Conservation (phyloP, 2,113 vertebrate genomes). For the Pseudois nayaur region DNA sequence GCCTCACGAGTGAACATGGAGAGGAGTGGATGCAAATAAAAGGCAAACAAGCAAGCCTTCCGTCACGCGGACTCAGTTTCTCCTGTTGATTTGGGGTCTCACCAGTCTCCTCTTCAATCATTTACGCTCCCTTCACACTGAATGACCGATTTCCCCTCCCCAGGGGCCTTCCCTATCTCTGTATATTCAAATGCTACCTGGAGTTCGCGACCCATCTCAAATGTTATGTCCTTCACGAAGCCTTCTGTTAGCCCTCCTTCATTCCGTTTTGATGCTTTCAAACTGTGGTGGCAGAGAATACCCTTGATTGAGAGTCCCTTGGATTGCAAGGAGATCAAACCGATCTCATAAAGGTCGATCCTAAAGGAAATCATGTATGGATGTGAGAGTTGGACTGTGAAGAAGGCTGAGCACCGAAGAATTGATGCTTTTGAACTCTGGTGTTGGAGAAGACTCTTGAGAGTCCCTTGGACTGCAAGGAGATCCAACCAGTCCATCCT, state of each 20-base stretch:
- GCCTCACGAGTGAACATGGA: neutral
- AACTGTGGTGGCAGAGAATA: neutral
- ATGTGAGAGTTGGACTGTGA: neutral
- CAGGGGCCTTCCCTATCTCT: neutral
- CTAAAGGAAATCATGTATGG: neutral
- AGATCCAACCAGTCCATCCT: neutral
- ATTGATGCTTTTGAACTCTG: neutral
- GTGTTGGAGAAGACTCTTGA: neutral
- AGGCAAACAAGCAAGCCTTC: neutral
- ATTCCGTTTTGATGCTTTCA: neutral
- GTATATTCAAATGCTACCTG: neutral
- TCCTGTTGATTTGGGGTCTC: no score
- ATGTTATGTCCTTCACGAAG: neutral
- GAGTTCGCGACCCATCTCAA: neutral
- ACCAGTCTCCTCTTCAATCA: neutral
- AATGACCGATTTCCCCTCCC: neutral
- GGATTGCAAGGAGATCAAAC: neutral
- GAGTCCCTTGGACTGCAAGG: neutral
- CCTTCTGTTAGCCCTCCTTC: neutral
- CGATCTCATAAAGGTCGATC: neutral
- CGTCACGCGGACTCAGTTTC: fast-evolving
- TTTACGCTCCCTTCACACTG: fast-evolving
- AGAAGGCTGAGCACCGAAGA: neutral
- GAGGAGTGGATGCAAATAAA: fast-evolving
- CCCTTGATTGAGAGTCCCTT: neutral